phyloP scores from a whole-genome alignment of 2,797 vertebrate genomes.

The Enteromius mattozi region DNA sequence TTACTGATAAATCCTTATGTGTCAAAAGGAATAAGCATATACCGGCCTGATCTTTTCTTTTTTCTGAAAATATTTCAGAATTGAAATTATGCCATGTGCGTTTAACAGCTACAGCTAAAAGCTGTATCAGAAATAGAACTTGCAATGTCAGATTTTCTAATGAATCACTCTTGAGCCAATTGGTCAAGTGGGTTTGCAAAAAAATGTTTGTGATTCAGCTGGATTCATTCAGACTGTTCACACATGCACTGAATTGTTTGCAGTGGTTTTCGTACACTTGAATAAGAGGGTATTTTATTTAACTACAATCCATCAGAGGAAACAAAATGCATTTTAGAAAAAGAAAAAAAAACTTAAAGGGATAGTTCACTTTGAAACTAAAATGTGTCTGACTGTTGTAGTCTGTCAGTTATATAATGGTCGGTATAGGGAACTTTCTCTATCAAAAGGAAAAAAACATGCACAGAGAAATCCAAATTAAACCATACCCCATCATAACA shows the following conservation, averaged over 20 bases:
- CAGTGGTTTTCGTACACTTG: background rate
- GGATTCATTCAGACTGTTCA: background rate
- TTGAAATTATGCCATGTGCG: background rate
- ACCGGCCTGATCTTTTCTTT: background rate
- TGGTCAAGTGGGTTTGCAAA: background rate
- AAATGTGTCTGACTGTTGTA: too few species aligned
- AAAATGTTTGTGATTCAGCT: background rate
- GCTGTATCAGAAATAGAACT: background rate
- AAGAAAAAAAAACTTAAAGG: too few species aligned
- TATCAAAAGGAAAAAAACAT: too few species aligned
- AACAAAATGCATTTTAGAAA: background rate
- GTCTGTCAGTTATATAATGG: too few species aligned
- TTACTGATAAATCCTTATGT: background rate
- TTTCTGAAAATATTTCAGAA: background rate
- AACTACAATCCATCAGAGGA: background rate
- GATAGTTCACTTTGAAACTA: too few species aligned
- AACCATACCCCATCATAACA: too few species aligned
- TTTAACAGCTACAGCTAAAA: background rate
- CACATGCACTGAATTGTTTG: background rate
- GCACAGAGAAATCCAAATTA: too few species aligned
- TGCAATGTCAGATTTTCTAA: background rate
- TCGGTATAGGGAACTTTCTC: too few species aligned
- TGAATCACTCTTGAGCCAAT: background rate
- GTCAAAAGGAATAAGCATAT: background rate
- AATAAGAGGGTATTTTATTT: background rate